phyloP scores from a whole-genome alignment of 2,888 invertebrate species.

The Agrotis clavis region DNA sequence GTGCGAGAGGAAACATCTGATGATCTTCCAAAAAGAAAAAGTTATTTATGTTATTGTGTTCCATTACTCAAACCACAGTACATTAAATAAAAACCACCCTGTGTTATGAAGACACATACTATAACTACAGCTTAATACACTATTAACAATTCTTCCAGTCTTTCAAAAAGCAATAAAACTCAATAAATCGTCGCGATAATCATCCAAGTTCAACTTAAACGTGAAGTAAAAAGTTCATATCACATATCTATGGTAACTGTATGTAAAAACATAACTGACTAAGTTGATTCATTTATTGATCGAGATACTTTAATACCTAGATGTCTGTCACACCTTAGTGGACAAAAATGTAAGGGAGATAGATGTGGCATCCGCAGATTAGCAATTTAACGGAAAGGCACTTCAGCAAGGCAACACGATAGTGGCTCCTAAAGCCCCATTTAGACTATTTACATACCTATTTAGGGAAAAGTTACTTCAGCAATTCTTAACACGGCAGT shows the following conservation, averaged over 20 bases:
- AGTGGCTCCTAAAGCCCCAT: too few species aligned
- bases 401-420: not conserved
- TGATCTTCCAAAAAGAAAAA: too few species aligned
- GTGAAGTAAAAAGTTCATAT: conserved; percentile 29
- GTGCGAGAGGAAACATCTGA: too few species aligned
- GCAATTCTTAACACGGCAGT: too few species aligned
- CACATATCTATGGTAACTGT: conserved; percentile 45
- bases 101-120: too few species aligned
- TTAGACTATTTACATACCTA: too few species aligned
- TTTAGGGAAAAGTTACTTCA: too few species aligned
- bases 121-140: too few species aligned
- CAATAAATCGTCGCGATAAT: conserved; percentile 43
- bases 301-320: conserved; percentile 51
- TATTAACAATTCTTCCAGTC: too few species aligned
- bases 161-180: conserved; percentile 25
- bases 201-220: conserved; percentile 15
- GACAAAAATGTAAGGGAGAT: conserved; percentile 24
- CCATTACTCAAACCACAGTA: too few species aligned
- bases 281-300: conserved; percentile 54
- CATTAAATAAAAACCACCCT: too few species aligned
- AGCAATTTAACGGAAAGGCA: not conserved
- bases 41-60: too few species aligned
- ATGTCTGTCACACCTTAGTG: conserved; percentile 39
- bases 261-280: conserved; percentile 38
- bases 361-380: not conserved